A percentile compares a stretch with the other conserved stretches of the same genome.
Evolutionary conservation across 2,113 vertebrate genomes (phyloP).

Genomic region (Cinclus cinclus): DNA sequence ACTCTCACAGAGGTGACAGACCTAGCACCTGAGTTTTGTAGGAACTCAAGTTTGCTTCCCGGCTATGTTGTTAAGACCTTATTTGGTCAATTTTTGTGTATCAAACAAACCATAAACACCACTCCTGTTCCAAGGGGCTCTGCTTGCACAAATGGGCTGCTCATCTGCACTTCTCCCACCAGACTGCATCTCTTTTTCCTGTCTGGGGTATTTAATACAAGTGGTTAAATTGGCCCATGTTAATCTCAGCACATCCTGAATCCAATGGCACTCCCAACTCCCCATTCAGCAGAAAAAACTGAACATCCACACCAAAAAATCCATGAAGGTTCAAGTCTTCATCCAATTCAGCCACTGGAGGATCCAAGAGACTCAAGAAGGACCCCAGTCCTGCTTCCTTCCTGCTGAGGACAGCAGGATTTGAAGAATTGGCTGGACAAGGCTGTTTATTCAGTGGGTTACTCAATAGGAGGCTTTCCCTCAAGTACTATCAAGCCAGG

Average conservation of each 20-base stretch:
- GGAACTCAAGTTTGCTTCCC: not conserved
- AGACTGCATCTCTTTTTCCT: not conserved
- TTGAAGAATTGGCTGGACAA: not conserved
- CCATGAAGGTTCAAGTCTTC: not conserved
- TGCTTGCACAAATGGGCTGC: not conserved
- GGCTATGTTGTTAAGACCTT: not conserved
- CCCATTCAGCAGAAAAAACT: not conserved
- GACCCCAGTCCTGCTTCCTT: not conserved
- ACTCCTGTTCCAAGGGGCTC: not conserved
- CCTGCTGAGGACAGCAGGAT: not conserved
- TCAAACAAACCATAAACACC: not conserved
- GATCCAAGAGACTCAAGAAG: not conserved
- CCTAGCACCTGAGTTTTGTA: rapidly evolving
- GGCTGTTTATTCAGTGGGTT: not conserved
- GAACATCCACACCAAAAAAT: not conserved
- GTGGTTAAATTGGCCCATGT: not conserved
- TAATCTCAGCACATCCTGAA: not conserved
- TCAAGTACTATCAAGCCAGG: not conserved
- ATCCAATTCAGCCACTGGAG: not conserved
- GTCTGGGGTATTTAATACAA: not conserved
- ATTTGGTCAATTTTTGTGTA: not conserved
- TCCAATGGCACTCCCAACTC: not conserved
- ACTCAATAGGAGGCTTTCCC: not conserved
- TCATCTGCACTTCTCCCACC: not conserved
- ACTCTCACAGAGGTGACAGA: not conserved